These are phyloP conservation scores for Cerceris ruficornis DNA, from an alignment of 2,888 invertebrate species.

Conservation along the genomic window DNA sequence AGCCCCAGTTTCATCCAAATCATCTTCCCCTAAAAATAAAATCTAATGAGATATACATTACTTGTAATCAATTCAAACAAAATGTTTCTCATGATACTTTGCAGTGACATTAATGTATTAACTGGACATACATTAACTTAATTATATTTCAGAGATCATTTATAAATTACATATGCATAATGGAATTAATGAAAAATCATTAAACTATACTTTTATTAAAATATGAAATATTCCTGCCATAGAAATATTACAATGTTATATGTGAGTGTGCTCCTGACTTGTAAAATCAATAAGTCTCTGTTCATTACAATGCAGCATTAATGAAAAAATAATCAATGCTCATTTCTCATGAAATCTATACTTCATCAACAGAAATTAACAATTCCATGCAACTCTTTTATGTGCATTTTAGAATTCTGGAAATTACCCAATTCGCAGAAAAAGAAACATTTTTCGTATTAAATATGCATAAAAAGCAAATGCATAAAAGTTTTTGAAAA, in stretches of 20 bases:
- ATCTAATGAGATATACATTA: background rate
- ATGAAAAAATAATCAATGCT: slow-evolving; percentile 25
- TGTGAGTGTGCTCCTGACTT: slow-evolving; percentile 13
- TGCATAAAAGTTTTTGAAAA: background rate
- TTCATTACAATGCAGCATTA: slow-evolving; percentile 18
- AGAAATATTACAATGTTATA: background rate
- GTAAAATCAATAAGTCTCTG: slow-evolving; percentile 41
- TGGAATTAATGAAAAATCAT: no score
- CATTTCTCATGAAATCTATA: slow-evolving; percentile 25
- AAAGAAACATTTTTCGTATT: background rate
- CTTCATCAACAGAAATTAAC: background rate
- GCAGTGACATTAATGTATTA: no score
- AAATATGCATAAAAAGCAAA: background rate
- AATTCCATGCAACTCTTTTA: background rate
- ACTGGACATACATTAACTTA: no score
- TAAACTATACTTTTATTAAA: no score
- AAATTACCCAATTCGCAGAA: background rate
- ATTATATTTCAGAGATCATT: no score
- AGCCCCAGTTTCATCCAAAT: slow-evolving; percentile 86
- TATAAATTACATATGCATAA: no score
- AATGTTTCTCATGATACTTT: background rate
- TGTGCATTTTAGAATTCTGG: background rate
- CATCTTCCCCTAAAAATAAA: slow-evolving; percentile 84
- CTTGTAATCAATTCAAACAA: background rate
- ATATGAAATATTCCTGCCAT: background rate